phyloP scores from a whole-genome alignment of 2,113 vertebrate genomes.

The rat (Rattus norvegicus) region GRCr8 NC_086030.1:12501501-12502000 shows the following conservation, averaged over 20 bases:
- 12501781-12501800: background rate
- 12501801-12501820: background rate
- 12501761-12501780: background rate
- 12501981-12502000: constrained; percentile 73
- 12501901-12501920: background rate
- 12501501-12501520: accelerated
- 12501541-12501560: background rate
- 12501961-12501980: constrained; percentile 86
- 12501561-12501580: background rate
- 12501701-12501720: too few relatives aligned
- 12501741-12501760: background rate
- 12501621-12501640: background rate
- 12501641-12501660: background rate
- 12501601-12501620: too few relatives aligned
- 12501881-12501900: background rate
- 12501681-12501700: background rate
- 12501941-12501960: constrained; percentile 80
- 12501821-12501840: background rate
- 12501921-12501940: background rate
- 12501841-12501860: background rate
- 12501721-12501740: background rate
- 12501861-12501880: background rate
- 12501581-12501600: background rate
- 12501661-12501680: background rate
- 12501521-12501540: background rate